phyloP scores from a whole-genome alignment of 1,140 invertebrate genomes.

The Bombus polaris region DNA sequence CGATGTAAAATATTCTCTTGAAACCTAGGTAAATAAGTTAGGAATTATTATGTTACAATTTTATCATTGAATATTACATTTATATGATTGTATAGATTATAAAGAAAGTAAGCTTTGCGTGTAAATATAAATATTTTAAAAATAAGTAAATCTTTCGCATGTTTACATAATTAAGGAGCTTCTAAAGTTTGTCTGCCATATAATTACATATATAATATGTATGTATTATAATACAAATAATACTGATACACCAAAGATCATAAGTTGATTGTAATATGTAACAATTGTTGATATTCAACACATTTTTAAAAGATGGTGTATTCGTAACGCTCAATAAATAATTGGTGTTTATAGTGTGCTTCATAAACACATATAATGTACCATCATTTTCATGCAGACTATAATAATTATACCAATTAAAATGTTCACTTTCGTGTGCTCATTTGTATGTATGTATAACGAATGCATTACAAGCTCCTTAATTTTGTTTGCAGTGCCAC shows the following conservation, averaged over 20 bases:
- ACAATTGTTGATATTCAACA: slow-evolving; percentile 52
- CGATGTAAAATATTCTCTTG: slow-evolving; percentile 82
- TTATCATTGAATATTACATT: slow-evolving; percentile 81
- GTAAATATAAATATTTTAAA: slow-evolving; percentile 80
- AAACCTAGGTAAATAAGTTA: slow-evolving; percentile 78
- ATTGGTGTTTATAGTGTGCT: slow-evolving; percentile 62
- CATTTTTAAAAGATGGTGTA: slow-evolving; percentile 52
- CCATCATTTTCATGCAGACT: slow-evolving; percentile 56
- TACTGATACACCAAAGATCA: slow-evolving; percentile 67
- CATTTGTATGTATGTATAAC: slow-evolving; percentile 63
- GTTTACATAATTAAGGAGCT: slow-evolving; percentile 78
- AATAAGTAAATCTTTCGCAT: slow-evolving; percentile 76
- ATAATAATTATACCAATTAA: slow-evolving; percentile 61
- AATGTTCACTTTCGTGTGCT: slow-evolving; percentile 59
- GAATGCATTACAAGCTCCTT: slow-evolving; percentile 76
- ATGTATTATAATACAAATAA: slow-evolving; percentile 54
- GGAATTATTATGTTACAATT: slow-evolving; percentile 81
- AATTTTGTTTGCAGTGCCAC: slow-evolving; percentile 75
- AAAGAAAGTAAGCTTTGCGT: slow-evolving; percentile 77
- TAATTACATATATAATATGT: slow-evolving; percentile 56
- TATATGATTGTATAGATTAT: slow-evolving; percentile 82
- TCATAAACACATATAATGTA: slow-evolving; percentile 49
- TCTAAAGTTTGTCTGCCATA: slow-evolving; percentile 72
- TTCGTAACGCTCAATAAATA: slow-evolving; percentile 63
- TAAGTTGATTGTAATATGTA: slow-evolving; percentile 40